Evolutionary conservation across 2,113 vertebrate species (phyloP), one percentile per base, ranked within the genome.

Genomic region (Paralichthys olivaceus): DNA sequence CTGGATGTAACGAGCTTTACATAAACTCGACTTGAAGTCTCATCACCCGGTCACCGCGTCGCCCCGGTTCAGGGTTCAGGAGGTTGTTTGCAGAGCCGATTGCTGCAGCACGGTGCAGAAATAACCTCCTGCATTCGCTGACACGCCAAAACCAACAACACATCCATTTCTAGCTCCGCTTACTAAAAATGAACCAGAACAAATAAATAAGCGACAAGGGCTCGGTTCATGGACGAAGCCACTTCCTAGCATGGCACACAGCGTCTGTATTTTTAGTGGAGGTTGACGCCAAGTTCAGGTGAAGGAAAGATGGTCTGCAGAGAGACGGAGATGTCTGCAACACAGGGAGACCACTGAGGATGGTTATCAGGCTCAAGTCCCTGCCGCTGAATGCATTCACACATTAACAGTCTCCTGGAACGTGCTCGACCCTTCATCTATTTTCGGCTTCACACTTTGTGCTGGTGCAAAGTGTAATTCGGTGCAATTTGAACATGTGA

Each of bases 201-300:
- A 92, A 93, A 94, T 85, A 94, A 93, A 93, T 85, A 91, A 3
- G 26, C 29, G 49, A 89, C 87, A 92, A 81, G 79, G 77, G 25
- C 19, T 78, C 43, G 22, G 80, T 90, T 93, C 85, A 92, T 37
- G 61, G 29, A 0, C 17, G 54, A 53, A 28, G 53, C 81, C 78
- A 72, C 85, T 84, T 93, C 87, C 87, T 82, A 60, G 83, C 81
- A 73, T 19, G 45, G 73, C 47, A 75, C 45, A 72, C 80, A 37
- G 64, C 29, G 85, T 85, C 78, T 51, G 71, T 87, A 87, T 91
- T 90, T 93, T 90, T 77, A 80, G 75, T 9, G n/a, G 17, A 77
- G 83, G 80, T 72, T 83, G 72, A 85, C 26, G 8, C 45, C 78
- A 63, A 64, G 28, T 77, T 75, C 59, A 75, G 23, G 45, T 15